Evolutionary conservation across 2,888 invertebrate species (phyloP).

Genomic region (Hyposoter didymator): DNA sequence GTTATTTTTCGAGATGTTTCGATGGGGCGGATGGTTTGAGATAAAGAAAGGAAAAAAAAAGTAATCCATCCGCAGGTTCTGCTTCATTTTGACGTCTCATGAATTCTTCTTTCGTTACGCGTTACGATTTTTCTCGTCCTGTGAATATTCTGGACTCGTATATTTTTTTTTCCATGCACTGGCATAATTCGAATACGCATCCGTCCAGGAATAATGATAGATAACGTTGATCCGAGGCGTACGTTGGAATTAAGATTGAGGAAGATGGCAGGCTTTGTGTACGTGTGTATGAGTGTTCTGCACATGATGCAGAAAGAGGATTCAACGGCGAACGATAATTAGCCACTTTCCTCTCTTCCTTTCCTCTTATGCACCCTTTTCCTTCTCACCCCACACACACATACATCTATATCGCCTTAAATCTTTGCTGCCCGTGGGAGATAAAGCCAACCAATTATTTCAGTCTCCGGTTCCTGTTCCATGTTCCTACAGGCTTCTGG

Average conservation of each 20-base stretch:
- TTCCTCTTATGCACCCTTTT: conserved; percentile 6
- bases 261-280: conserved; percentile 13
- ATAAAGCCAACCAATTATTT: conserved; percentile 69
- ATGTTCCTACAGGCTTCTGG: conserved; percentile 29
- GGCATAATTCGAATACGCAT: conserved; percentile 15
- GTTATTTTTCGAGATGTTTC: conserved; percentile 55
- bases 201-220: conserved; percentile 46
- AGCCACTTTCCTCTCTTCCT: conserved; percentile 39
- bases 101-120: conserved; percentile 57
- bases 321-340: conserved; percentile 63
- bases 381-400: conserved; percentile 8
- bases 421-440: conserved; percentile 66
- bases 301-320: conserved; percentile 58
- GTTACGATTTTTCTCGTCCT: neutral
- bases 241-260: conserved; percentile 60
- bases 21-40: conserved; percentile 25
- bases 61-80: neutral
- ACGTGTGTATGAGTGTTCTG: neutral
- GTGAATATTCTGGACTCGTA: neutral
- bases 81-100: conserved; percentile 55
- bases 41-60: conserved; percentile 30
- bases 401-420: conserved; percentile 58
- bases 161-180: neutral
- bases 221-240: conserved; percentile 41
- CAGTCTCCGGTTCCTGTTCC: conserved; percentile 65